Percentiles rank a stretch among this genome's conserved stretches.
These are phyloP conservation scores for Ophion obscuratus DNA, from an alignment of 2,888 invertebrate species.

Conservation along the genomic window DNA sequence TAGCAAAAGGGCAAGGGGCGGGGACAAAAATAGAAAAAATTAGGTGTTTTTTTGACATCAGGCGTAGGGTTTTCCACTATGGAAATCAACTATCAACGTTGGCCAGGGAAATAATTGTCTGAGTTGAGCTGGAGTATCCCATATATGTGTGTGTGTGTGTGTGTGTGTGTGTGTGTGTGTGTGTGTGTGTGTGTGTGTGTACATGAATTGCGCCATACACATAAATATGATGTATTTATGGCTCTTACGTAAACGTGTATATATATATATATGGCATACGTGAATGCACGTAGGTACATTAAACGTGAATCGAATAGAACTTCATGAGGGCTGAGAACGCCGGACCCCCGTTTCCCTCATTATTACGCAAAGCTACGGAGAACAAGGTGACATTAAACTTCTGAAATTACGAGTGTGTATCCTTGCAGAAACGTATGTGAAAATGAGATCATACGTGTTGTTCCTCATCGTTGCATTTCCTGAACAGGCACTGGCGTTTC, in stretches of 20 bases:
- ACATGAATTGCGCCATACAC: neutral
- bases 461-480: neutral
- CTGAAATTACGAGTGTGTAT: neutral
- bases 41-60: too few relatives aligned
- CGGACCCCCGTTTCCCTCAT: neutral
- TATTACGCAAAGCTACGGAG: neutral
- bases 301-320: constrained; percentile 20
- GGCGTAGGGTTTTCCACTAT: too few relatives aligned
- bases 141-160: too few relatives aligned
- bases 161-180: too few relatives aligned
- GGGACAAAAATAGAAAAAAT: too few relatives aligned
- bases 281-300: constrained; percentile 12
- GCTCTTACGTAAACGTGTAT: rapidly evolving
- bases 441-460: constrained; percentile 11
- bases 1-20: too few relatives aligned
- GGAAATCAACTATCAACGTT: too few relatives aligned
- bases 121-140: too few relatives aligned
- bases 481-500: neutral
- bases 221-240: constrained; percentile 1
- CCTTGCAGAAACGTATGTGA: neutral
- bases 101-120: too few relatives aligned
- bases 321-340: neutral
- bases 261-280: neutral
- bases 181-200: too few relatives aligned
- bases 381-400: neutral